phyloP scores from a whole-genome alignment of 2,888 invertebrate species.

The Ichneumon xanthorius region DNA sequence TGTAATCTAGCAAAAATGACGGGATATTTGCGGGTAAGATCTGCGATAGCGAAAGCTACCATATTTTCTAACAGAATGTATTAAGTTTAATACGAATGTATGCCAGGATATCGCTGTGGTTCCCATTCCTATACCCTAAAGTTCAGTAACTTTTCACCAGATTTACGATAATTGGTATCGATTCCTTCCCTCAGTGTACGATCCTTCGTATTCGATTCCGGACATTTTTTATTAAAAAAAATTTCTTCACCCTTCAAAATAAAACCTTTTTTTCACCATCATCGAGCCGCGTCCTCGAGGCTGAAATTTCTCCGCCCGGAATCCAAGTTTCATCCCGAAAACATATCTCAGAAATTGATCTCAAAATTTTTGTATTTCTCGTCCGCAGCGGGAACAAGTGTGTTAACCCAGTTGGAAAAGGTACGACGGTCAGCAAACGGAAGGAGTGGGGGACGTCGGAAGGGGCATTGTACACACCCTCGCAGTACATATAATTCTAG shows the following conservation, averaged over 20 bases:
- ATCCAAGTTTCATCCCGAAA: neutral
- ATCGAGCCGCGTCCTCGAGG: neutral
- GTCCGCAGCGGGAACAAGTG: neutral
- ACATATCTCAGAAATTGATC: neutral
- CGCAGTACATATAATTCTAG: constrained; percentile 15
- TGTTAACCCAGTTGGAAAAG: constrained; percentile 18
- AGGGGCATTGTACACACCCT: constrained; percentile 11
- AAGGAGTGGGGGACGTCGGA: too few relatives aligned
- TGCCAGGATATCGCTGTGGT: too few relatives aligned
- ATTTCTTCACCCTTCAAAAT: neutral
- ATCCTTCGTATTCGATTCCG: too few relatives aligned
- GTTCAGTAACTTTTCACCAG: too few relatives aligned
- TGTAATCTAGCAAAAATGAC: too few relatives aligned
- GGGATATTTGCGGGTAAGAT: too few relatives aligned
- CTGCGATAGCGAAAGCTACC: too few relatives aligned
- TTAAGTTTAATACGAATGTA: too few relatives aligned
- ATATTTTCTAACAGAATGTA: too few relatives aligned
- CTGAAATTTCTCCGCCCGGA: neutral
- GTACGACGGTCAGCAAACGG: constrained; percentile 6
- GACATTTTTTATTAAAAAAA: neutral
- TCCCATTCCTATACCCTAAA: too few relatives aligned
- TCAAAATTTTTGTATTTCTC: neutral
- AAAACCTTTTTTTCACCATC: neutral
- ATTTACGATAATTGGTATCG: too few relatives aligned
- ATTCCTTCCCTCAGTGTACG: too few relatives aligned